Base-by-base conservation (phyloP, 2,888 invertebrate species). In the Ochropleura leucogaster region DNA sequence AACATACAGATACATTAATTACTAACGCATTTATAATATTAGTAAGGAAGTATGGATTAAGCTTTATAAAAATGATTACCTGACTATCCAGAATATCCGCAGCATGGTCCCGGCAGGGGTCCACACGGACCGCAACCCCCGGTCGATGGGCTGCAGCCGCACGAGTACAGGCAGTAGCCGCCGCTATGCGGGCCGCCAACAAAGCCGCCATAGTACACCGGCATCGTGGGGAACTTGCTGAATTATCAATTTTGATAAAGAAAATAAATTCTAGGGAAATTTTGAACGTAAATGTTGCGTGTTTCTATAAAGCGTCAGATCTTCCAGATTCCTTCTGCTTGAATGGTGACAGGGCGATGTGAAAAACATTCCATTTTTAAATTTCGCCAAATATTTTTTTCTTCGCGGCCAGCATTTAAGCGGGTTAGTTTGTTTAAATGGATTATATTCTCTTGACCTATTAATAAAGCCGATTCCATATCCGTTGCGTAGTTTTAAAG, bases 181-280 rank as follows among this genome's bases (percentile, higher is more conserved):
- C 95, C 95, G 2, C 92, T 88, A 3, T 95, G 95, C 0, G 93
- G 91, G 1, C 95, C 95, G 8, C 95, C 95, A n/a, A 91, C 90
- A 63, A 88, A 95, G 6, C 95, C 95, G 70, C 95, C 95, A 84
- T 94, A 95, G 85, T 94, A 95, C 14, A 95, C 92, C 10, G 93
- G 92, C 95, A 95, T 95, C 20, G 46, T 87, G 66, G 53, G 14
- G 40, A 64, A 46, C 46, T 81, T 53, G 18, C 9, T 4, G 71
- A 64, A 80, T 30, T 47, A 67, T 40, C 47, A 62, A 67, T 72
- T 71, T 78, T 73, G 44, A 10, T 9, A 47, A 44, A 57, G 7
- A 51, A 47, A 63, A 47, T 59, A 47, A 55, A 46, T 53, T 47
- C 5, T 7, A 8, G 12, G 10, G 0, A 16, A 66, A 51, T 51